Evolutionary conservation across 2,113 vertebrate species (phyloP).

Genomic region (Cyprinodon tularosa): DNA sequence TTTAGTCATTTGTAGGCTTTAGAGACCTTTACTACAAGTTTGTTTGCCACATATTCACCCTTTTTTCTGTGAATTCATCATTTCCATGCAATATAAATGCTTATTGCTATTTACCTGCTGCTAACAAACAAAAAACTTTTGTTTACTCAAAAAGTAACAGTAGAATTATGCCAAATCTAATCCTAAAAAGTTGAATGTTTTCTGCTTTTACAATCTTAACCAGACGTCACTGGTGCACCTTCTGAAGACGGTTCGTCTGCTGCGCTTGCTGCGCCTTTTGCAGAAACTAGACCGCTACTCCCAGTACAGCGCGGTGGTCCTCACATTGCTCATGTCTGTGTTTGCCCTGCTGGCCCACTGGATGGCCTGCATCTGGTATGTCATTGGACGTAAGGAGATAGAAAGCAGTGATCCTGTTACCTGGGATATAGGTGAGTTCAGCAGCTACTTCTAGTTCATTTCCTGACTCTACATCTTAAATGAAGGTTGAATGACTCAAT

Average conservation of each 20-base stretch:
- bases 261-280: constrained; percentile 87
- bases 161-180: background rate
- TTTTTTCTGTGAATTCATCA: background rate
- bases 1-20: background rate
- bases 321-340: constrained; percentile 91
- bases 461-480: background rate
- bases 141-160: background rate
- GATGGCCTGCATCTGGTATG: constrained; percentile 92
- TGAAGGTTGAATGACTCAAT: constrained; percentile 20
- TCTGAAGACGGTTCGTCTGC: constrained; percentile 87
- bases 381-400: constrained; percentile 88
- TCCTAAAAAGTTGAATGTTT: background rate
- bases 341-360: constrained; percentile 92
- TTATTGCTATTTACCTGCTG: background rate
- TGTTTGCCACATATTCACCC: background rate
- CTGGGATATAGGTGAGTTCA: constrained; percentile 93
- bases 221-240: constrained; percentile 86
- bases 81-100: constrained; percentile 4
- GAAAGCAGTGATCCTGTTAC: constrained; percentile 88
- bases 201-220: background rate
- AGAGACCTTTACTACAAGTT: background rate
- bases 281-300: constrained; percentile 93
- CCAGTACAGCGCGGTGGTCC: constrained; percentile 92
- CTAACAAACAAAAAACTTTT: constrained; percentile 5
- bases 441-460: background rate